Evolutionary conservation across 2,888 invertebrate species (phyloP).

Genomic region (Scaptomyza tumidula): DNA sequence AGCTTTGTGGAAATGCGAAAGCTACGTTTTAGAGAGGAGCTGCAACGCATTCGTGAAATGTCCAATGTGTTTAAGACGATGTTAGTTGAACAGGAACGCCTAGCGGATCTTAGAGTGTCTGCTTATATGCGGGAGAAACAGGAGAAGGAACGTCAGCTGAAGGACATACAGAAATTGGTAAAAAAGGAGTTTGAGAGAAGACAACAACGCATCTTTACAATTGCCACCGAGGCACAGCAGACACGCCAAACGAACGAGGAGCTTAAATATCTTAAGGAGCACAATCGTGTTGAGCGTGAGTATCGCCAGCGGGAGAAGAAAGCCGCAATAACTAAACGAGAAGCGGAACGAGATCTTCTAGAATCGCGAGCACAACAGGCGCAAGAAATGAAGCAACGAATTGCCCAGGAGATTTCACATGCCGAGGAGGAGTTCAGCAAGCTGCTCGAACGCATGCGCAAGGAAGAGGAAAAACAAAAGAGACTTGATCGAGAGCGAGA

Average conservation of each 20-base stretch:
- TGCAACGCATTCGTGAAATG: slow-evolving; percentile 81
- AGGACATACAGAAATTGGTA: slow-evolving; percentile 75
- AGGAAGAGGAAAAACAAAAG: slow-evolving; percentile 79
- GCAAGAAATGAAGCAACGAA: slow-evolving; percentile 80
- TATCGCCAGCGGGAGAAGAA: slow-evolving; percentile 83
- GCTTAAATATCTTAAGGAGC: slow-evolving; percentile 81
- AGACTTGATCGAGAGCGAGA: slow-evolving; percentile 68
- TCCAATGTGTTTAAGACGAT: slow-evolving; percentile 82
- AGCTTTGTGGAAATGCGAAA: slow-evolving; percentile 74
- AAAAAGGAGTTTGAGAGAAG: slow-evolving; percentile 83
- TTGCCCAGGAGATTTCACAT: slow-evolving; percentile 82
- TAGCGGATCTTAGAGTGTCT: slow-evolving; percentile 82
- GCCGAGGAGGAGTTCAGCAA: slow-evolving; percentile 83
- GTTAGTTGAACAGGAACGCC: slow-evolving; percentile 82
- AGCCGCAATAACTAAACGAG: slow-evolving; percentile 78
- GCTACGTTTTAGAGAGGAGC: slow-evolving; percentile 80
- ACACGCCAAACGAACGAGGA: slow-evolving; percentile 81
- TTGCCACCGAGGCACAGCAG: slow-evolving; percentile 80
- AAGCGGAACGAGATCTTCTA: slow-evolving; percentile 78
- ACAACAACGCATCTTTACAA: slow-evolving; percentile 80
- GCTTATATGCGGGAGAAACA: slow-evolving; percentile 83
- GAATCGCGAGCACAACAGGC: slow-evolving; percentile 81
- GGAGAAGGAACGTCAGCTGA: slow-evolving; percentile 80
- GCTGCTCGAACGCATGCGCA: slow-evolving; percentile 79
- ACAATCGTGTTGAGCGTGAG: slow-evolving; percentile 84